phyloP scores from a whole-genome alignment of 2,888 invertebrate genomes.

The Tetanocera ferruginea region DNA sequence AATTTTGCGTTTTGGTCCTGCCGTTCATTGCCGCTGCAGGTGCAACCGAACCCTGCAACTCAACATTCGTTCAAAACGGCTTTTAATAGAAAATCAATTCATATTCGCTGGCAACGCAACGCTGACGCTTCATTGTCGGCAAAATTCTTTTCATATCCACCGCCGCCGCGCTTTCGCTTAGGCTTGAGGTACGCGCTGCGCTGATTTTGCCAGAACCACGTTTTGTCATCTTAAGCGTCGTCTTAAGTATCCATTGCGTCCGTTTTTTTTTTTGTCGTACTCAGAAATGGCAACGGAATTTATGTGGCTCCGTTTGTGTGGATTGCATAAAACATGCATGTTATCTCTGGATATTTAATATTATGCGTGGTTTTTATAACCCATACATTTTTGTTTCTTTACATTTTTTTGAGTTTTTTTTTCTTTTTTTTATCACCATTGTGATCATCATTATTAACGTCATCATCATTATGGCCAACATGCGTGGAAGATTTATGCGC shows the following conservation, averaged over 20 bases:
- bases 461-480: conserved; percentile 62
- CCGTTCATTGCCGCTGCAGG: conserved; percentile 9
- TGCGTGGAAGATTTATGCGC: conserved; percentile 64
- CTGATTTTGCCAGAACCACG: conserved; percentile 25
- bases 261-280: background rate
- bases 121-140: conserved; percentile 41
- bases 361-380: conserved; percentile 36
- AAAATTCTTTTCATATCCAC: conserved; percentile 43
- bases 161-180: conserved; percentile 25
- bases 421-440: conserved; percentile 54
- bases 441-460: conserved; percentile 46
- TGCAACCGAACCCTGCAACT: too few relatives aligned
- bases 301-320: conserved; percentile 28
- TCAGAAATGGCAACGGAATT: conserved; percentile 31
- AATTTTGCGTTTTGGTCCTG: conserved; percentile 48
- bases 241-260: background rate
- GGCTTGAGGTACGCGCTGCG: background rate
- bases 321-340: conserved; percentile 32
- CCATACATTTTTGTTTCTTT: background rate
- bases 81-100: conserved; percentile 65
- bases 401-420: conserved; percentile 36
- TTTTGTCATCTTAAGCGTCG: conserved; percentile 31
- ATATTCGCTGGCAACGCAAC: conserved; percentile 51
- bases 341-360: conserved; percentile 27
- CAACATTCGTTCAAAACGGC: conserved; percentile 43